Evolutionary conservation across 2,113 vertebrate genomes (phyloP).

Genomic region (Halichoeres trimaculatus): DNA sequence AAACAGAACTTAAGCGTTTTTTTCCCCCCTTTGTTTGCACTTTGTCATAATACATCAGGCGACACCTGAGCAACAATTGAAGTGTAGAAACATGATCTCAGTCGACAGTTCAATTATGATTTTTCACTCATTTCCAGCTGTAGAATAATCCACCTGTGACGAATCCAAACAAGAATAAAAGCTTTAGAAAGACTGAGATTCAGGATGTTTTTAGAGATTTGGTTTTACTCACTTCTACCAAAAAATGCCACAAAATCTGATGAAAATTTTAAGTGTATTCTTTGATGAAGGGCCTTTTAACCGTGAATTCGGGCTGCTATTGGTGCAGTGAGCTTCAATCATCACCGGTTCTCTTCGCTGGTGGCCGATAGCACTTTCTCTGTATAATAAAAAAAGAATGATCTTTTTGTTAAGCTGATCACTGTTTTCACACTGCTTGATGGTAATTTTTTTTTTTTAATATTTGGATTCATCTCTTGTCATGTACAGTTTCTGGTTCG

Average conservation of each 20-base stretch:
- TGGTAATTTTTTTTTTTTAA: slow-evolving; percentile 33
- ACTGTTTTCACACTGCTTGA: slow-evolving; percentile 64
- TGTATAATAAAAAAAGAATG: slow-evolving; percentile 55
- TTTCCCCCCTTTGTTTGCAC: not conserved
- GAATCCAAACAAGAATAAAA: no score
- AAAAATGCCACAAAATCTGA: not conserved
- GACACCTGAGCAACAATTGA: no score
- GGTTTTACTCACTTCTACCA: slow-evolving; percentile 20
- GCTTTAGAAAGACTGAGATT: slow-evolving; percentile 14
- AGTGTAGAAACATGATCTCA: slow-evolving; percentile 6
- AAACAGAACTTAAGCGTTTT: slow-evolving; percentile 8
- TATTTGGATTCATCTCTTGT: slow-evolving; percentile 59
- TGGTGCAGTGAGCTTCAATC: slow-evolving; percentile 41
- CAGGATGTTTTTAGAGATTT: not conserved
- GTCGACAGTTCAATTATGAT: not conserved
- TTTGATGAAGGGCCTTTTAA: slow-evolving; percentile 31
- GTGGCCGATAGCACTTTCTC: slow-evolving; percentile 72
- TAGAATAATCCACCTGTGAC: no score
- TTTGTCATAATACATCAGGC: no score
- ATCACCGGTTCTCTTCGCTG: slow-evolving; percentile 67
- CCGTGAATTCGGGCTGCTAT: not conserved
- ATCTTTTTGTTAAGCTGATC: slow-evolving; percentile 52
- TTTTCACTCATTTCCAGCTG: no score
- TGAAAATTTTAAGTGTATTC: not conserved
- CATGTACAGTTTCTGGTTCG: slow-evolving; percentile 65